Evolutionary conservation across 2,113 vertebrate genomes (phyloP).

Genomic region (Prietella phreatophila): DNA sequence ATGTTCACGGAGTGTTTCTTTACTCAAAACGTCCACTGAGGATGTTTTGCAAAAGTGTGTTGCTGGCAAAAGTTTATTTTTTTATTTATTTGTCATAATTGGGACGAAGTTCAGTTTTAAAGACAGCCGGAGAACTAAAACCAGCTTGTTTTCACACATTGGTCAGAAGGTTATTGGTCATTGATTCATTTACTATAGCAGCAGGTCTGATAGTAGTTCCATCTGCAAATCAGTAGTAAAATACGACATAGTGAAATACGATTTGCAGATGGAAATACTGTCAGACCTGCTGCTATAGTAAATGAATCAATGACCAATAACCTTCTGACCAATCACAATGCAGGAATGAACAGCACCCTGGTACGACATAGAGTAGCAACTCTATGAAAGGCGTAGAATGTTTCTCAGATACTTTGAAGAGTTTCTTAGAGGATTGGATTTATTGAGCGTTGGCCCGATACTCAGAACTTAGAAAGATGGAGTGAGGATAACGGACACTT

Average conservation of each 20-base stretch:
- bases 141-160: background rate
- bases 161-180: too few species aligned
- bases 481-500: background rate
- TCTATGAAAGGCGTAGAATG: background rate
- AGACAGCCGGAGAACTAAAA: background rate
- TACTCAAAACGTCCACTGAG: background rate
- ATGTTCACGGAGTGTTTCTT: background rate
- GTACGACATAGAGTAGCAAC: background rate
- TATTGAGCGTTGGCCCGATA: background rate
- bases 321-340: background rate
- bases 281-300: background rate
- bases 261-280: too few species aligned
- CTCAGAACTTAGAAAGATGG: background rate
- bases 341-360: background rate
- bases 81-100: background rate
- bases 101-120: background rate
- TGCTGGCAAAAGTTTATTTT: background rate
- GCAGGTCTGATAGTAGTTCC: too few species aligned
- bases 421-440: slow-evolving; percentile 8
- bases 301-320: background rate
- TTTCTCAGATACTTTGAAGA: background rate
- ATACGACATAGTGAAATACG: too few species aligned
- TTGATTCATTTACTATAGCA: too few species aligned
- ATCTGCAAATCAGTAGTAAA: too few species aligned
- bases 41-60: background rate